Percentiles rank a stretch among this genome's conserved stretches.
phyloP scores from a whole-genome alignment of 2,888 invertebrate species.

The Xylophagus ater region DNA sequence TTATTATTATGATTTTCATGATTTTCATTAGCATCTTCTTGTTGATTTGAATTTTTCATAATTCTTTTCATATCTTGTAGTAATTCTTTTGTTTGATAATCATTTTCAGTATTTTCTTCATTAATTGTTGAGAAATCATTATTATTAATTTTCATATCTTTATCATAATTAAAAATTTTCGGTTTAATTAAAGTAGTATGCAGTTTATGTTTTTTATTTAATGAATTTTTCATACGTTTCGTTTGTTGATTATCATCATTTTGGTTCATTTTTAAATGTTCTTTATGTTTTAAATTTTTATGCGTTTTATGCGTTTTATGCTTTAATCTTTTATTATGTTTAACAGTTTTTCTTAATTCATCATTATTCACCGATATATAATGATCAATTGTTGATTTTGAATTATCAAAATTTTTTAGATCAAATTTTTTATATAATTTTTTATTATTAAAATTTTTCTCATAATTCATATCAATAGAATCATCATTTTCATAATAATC shows the following conservation, averaged over 20 bases:
- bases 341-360: no score
- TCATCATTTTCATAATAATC: background rate
- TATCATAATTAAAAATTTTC: background rate
- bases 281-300: constrained; percentile 1
- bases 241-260: constrained; percentile 2
- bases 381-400: no score
- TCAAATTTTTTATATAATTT: no score
- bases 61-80: constrained; percentile 38
- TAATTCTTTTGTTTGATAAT: constrained; percentile 34
- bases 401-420: no score
- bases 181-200: no score
- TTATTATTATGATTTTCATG: constrained; percentile 22
- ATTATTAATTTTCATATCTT: background rate
- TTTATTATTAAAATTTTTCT: no score
- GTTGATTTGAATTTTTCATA: constrained; percentile 29
- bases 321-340: constrained; percentile 1
- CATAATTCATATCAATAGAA: no score
- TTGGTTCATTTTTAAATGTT: constrained; percentile 5
- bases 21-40: constrained; percentile 16
- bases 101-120: constrained; percentile 18
- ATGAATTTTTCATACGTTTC: constrained; percentile 3
- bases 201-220: no score
- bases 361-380: no score
- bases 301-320: constrained; percentile 4
- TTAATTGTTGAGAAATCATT: background rate